Evolutionary conservation across 2,888 invertebrate genomes (phyloP), one percentile per base, ranked within the genome.

Genomic region (Margaritifera margaritifera): DNA sequence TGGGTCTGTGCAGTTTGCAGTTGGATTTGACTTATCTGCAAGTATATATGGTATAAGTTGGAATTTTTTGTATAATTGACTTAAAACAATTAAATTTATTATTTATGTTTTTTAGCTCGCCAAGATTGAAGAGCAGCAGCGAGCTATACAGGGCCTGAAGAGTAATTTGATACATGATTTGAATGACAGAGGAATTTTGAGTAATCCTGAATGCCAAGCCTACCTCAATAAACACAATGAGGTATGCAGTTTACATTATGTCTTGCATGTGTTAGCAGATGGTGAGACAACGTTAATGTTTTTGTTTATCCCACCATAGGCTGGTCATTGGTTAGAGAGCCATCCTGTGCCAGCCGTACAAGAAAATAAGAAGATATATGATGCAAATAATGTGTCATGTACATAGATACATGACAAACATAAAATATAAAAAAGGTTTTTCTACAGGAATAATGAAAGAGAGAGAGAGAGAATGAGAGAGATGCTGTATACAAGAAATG

Each of bases 81-180:
- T 56, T 56, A n/a, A 56, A 56, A 24, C 2, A 31, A 61, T 61
- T 25, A 6, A 25, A 15, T 42, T 3, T 15, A 15, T 42, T 42
- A 2, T 15, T 15, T 57, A 59, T 60, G 55, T n/a, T 50, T 78
- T 76, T 18, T 77, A 89, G 88, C 67, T 88, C 69, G 79, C 87
- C 1, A 79, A 84, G 70, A 89, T 89, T 58, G 88, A 89, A 62
- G 86, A 88, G 68, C 88, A 89, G 72, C 88, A 89, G 79, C 83
- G 81, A 67, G 88, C 88, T 24, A 89, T 89, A 63, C 84, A 85
- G 66, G 84, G 80, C 68, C 75, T 89, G 62, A 89, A 89, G 74
- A 73, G 84, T 24, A 88, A 86, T 65, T 75, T 89, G 66, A 85
- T 89, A 80, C 87, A 89, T 73, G 89, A 89, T 69, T 78, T 89